Evolutionary conservation across 2,113 vertebrate genomes (phyloP).

Genomic region (Scomber japonicus): DNA sequence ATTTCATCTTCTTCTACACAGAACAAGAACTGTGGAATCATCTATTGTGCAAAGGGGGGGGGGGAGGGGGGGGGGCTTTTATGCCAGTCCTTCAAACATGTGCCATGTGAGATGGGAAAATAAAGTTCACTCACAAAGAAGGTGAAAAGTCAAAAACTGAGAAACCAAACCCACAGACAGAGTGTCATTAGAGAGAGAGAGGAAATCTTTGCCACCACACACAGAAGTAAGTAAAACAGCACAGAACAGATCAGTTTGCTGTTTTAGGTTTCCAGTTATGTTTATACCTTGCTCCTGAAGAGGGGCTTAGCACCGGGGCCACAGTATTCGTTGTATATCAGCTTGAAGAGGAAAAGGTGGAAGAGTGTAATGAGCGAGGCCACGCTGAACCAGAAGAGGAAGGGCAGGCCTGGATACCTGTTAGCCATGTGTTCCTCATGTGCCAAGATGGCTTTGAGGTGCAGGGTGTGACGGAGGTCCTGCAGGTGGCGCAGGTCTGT

Average conservation of each 20-base stretch:
- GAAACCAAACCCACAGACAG: conserved; percentile 47
- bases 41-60: neutral
- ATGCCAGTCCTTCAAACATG: neutral
- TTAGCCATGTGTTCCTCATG: conserved; percentile 99
- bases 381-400: conserved; percentile 99
- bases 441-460: conserved; percentile 95
- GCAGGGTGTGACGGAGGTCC: conserved; percentile 95
- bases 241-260: conserved; percentile 31
- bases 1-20: neutral
- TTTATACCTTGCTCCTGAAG: conserved; percentile 98
- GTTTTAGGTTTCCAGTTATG: conserved; percentile 10
- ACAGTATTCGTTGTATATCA: conserved; percentile 99
- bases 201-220: conserved; percentile 46
- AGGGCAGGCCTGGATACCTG: conserved; percentile 95
- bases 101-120: conserved; percentile 13
- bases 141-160: conserved; percentile 34
- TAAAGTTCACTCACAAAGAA: conserved; percentile 34
- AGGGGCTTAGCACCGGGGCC: conserved; percentile 96
- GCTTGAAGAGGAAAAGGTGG: conserved; percentile 99
- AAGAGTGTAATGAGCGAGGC: conserved; percentile 97
- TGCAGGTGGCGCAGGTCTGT: conserved; percentile 94
- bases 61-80: neutral
- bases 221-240: conserved; percentile 28
- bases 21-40: neutral
- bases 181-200: neutral